A percentile compares a stretch with the other conserved stretches of the same genome.
phyloP scores from a whole-genome alignment of 2,113 vertebrate genomes.

The Nothocercus julius region DNA sequence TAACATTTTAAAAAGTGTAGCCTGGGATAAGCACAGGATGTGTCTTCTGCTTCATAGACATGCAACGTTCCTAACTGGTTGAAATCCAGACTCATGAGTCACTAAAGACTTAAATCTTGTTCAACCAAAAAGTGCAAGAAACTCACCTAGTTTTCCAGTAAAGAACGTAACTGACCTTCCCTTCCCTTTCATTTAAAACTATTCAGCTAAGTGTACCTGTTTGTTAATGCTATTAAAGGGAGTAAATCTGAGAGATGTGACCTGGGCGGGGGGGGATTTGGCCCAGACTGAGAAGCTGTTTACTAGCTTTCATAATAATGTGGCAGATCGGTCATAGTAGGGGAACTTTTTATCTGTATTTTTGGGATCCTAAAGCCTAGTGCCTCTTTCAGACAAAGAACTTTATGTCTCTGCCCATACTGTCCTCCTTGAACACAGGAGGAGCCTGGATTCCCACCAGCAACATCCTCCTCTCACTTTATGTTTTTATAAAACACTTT shows the following conservation, averaged over 20 bases:
- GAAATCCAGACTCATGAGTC: not conserved
- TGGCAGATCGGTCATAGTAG: not conserved
- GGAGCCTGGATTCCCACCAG: not conserved
- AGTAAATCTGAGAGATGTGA: not conserved
- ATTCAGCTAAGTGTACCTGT: not conserved
- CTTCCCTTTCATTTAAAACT: not conserved
- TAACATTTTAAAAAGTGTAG: not conserved
- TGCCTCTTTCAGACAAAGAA: conserved; percentile 27
- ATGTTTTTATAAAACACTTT: not conserved
- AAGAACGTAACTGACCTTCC: not conserved
- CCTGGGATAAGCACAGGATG: not conserved
- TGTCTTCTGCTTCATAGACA: not conserved
- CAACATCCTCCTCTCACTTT: not conserved
- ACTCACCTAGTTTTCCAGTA: not conserved
- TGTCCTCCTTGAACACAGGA: not conserved
- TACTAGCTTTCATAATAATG: conserved; percentile 8
- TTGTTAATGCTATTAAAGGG: not conserved
- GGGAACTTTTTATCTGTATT: not conserved
- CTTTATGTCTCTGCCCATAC: not conserved
- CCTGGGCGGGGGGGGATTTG: not conserved
- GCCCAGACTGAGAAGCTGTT: not conserved
- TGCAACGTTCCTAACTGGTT: not conserved
- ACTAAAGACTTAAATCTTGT: conserved; percentile 5
- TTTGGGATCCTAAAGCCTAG: not conserved
- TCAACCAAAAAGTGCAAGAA: not conserved